Base-by-base conservation (phyloP, 2,113 vertebrate genomes). In the Todiramphus saurophagus region DNA sequence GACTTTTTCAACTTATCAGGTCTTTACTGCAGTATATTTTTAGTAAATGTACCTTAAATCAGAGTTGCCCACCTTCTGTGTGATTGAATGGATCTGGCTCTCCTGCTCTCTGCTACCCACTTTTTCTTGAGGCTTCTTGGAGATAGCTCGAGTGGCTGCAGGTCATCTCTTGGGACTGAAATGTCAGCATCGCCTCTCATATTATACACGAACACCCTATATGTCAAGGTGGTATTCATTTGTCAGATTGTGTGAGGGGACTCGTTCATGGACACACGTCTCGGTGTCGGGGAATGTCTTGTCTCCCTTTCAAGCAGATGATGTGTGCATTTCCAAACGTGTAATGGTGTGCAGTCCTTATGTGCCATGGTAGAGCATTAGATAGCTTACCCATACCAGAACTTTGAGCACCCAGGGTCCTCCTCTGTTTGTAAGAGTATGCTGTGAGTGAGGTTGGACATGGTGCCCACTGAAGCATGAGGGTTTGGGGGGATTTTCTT, bases 11-110 rank as follows among this genome's bases (percentile, higher is more conserved):
- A 59, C 27, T 90, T 94, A 66, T 50, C 62, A 41, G n/a, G 28
- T 82, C 66, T 92, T 92, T 79, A 53, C 27, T 28, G 28, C 64
- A 75, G 85, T 73, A 31, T 6, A 9, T 79, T 89, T 87, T 87
- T 84, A 76, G 84, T 89, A 84, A 90, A 67, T 55, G 16, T 50
- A 39, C 43, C 30, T 91, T 96, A 92, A 88, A 90, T 93, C 51
- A 72, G 33, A 18, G 39, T 69, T 87, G 39, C 30, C 53, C 60
- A 83, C 51, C 60, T 91, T 64, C 51, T 81, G 8, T 82, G 64
- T 64, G 77, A 31, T 82, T 78, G 72, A 84, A 43, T 1, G 14
- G 25, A 44, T 68, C 56, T 72, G 78, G 4, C 19, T 76, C 2
- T 59, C 27, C 35, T 44, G 7, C 10, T 87, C 23, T 85, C 23